A percentile compares a stretch with the other conserved stretches of the same genome.
Evolutionary conservation across 1,140 invertebrate genomes (phyloP).

Genomic region (Nephila pilipes): DNA sequence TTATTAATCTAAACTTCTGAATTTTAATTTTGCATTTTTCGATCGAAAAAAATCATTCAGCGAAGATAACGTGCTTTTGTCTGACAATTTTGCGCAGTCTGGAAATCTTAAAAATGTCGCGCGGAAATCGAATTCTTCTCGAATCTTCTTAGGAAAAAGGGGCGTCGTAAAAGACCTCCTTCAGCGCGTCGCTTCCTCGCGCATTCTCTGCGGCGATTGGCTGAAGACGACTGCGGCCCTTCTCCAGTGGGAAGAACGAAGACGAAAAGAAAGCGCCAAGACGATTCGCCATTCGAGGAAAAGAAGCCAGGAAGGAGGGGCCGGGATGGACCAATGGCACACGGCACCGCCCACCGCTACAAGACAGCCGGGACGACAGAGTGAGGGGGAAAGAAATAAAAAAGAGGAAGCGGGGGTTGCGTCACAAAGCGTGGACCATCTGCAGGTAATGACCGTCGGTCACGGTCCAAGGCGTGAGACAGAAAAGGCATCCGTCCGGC

Average conservation of each 20-base stretch:
- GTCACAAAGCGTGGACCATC: constrained; percentile 38
- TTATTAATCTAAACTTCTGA: too few species aligned
- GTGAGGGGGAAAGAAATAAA: background rate
- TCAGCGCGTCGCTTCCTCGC: background rate
- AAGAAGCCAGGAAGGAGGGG: constrained; percentile 15
- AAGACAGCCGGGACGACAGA: background rate
- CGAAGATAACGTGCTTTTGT: too few species aligned
- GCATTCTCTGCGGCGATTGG: background rate
- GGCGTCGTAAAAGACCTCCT: background rate
- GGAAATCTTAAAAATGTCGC: too few species aligned
- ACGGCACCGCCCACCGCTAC: background rate
- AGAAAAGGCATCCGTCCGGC: constrained; percentile 77
- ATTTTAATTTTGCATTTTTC: too few species aligned
- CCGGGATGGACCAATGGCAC: constrained; percentile 7
- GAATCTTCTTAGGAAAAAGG: background rate
- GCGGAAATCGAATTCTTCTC: background rate
- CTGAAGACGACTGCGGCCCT: constrained; percentile 10
- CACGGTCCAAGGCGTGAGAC: constrained; percentile 63
- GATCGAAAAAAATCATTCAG: too few species aligned
- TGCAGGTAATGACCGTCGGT: constrained; percentile 60
- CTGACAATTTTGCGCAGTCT: too few species aligned
- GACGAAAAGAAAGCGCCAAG: constrained; percentile 57
- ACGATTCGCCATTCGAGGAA: constrained; percentile 54
- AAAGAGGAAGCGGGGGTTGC: background rate
- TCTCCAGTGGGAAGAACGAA: constrained; percentile 14